A percentile compares a stretch with the other conserved stretches of the same genome.
phyloP scores from a whole-genome alignment of 2,113 vertebrate species.

The Lichenostomus cassidix region DNA sequence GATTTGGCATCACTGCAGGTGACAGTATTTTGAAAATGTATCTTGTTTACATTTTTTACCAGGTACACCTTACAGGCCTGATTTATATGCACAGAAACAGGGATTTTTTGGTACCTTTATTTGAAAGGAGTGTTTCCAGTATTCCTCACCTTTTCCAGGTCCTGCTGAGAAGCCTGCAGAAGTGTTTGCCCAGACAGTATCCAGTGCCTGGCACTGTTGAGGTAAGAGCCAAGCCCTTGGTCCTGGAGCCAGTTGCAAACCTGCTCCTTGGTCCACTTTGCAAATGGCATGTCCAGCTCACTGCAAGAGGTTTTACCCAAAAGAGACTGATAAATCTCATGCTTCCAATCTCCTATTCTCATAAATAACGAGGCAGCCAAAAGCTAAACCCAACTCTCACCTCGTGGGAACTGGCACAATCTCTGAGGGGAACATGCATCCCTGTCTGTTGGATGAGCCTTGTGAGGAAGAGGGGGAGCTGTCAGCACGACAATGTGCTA shows the following conservation, averaged over 20 bases:
- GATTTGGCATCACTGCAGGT: not conserved
- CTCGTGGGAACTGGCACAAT: not conserved
- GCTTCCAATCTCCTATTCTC: not conserved
- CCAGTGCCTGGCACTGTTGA: slow-evolving; percentile 87
- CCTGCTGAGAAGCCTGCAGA: slow-evolving; percentile 93
- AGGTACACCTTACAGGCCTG: not conserved
- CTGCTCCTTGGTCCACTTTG: slow-evolving; percentile 95
- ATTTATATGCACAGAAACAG: not conserved
- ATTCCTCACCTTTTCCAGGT: slow-evolving; percentile 90
- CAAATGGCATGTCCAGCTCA: slow-evolving; percentile 94
- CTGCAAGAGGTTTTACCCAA: slow-evolving; percentile 58
- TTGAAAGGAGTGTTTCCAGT: not conserved
- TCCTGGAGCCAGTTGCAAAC: slow-evolving; percentile 95
- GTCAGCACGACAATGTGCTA: not conserved
- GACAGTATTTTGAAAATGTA: not conserved
- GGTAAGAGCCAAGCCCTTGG: slow-evolving; percentile 90
- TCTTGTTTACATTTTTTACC: not conserved
- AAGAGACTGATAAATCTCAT: not conserved
- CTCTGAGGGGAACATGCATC: not conserved
- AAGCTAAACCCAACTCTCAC: not conserved
- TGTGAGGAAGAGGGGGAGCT: not conserved
- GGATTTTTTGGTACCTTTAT: not conserved
- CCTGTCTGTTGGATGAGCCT: not conserved
- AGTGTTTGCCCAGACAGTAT: slow-evolving; percentile 93
- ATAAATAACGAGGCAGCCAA: not conserved